phyloP scores from a whole-genome alignment of 2,888 invertebrate species.

The Atethmia centrago region DNA sequence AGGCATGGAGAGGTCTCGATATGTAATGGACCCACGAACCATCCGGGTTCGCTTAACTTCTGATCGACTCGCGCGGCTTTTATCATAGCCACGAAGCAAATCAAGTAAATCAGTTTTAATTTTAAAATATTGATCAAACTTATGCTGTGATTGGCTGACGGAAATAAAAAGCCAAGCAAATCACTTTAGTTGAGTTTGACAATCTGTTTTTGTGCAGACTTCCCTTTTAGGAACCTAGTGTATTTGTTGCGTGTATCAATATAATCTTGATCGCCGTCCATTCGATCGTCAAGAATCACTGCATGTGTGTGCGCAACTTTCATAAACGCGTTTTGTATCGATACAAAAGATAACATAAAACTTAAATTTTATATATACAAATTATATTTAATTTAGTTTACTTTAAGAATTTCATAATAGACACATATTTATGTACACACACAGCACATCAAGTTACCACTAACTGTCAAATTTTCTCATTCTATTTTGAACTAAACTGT shows the following conservation, averaged over 20 bases:
- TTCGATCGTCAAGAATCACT: not conserved
- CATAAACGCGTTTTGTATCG: slow-evolving; percentile 1
- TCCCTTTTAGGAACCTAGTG: not conserved
- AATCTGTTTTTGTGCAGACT: not conserved
- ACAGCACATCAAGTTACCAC: no score
- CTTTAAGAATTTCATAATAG: not conserved
- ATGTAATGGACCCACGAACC: no score
- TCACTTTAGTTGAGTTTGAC: not conserved
- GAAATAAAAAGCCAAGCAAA: not conserved
- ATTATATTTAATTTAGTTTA: not conserved
- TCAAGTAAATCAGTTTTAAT: no score
- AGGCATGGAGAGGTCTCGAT: no score
- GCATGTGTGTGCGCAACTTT: not conserved
- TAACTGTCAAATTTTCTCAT: no score
- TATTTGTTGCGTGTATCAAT: not conserved
- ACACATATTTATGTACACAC: not conserved
- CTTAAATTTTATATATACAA: not conserved
- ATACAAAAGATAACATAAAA: slow-evolving; percentile 15
- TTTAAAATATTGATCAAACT: no score
- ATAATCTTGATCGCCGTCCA: slow-evolving; percentile 24
- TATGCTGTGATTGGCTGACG: not conserved
- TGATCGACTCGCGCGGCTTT: no score
- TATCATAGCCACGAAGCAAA: no score
- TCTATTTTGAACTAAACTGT: no score
- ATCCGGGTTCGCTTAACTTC: no score